Base-by-base conservation (phyloP, 2,797 vertebrate genomes). In the Bradypodion ventrale region DNA sequence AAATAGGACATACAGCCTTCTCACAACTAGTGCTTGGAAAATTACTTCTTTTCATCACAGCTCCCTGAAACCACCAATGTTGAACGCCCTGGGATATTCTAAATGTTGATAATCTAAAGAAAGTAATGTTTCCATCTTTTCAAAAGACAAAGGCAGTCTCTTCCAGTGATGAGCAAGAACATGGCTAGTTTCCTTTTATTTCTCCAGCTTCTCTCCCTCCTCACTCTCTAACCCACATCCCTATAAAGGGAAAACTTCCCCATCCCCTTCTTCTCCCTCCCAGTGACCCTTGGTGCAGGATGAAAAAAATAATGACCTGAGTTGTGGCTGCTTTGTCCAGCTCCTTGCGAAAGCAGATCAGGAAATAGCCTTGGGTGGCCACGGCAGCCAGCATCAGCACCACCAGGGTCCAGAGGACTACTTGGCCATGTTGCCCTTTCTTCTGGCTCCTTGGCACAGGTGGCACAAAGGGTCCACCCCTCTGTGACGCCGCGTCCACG, bases 401-500 rank as follows among this genome's bases (percentile, higher is more conserved):
- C 65, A 93, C n/a, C 16, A 91, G 25, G n/a, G 92, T 3, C 1
- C 74, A 88, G 86, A 94, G 81, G n/a, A 81, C 49, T 80, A 89
- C 46, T 40, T 32, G 85, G 16, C 68, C 29, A 0, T 56, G 7
- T 1, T 73, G 29, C 69, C 90, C 89, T 15, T 42, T 6, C 72
- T 10, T 84, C 46, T 0, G 32, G 5, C 0, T 76, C 4, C 60
- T 32, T 44, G 49, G 78, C 85, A 90, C 82, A 3, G 83, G 83
- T 0, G 83, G 86, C 7, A 40, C 89, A 75, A 94, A 92, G 0
- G 92, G 92, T 59, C 87, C 86, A 52, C 87, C 89, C 0, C 85
- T 90, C 76, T 90, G 44, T 13, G 83, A 29, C 27, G 83, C 92
- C 72, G 89, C 84, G 0, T 94, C 94, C 86, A 94, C 94, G 60